Evolutionary conservation across 2,888 invertebrate genomes (phyloP).

Genomic region (Tipula lateralis): DNA sequence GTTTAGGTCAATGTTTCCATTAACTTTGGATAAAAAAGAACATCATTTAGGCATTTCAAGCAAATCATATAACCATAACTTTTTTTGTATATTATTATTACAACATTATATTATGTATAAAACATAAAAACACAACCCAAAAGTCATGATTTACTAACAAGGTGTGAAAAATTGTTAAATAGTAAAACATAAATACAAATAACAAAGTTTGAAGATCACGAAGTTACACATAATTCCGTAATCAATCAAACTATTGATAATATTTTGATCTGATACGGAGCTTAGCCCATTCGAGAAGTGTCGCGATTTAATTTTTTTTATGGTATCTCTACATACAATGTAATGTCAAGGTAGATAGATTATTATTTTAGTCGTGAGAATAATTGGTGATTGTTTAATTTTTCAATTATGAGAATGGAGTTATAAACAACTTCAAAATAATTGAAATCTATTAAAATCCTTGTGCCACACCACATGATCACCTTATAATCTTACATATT

Average conservation of each 20-base stretch:
- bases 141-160: constrained; percentile 4
- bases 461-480: not conserved
- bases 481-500: not conserved
- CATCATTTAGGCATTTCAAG: constrained; percentile 11
- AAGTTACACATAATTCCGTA: not conserved
- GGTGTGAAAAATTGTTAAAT: constrained; percentile 19
- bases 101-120: constrained; percentile 13
- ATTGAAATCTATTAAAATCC: constrained; percentile 13
- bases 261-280: not conserved
- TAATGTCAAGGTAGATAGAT: constrained; percentile 24
- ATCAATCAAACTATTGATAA: constrained; percentile 13
- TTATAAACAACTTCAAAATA: not conserved
- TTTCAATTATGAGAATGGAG: not conserved
- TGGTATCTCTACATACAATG: not conserved
- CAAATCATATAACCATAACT: constrained; percentile 15
- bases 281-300: constrained; percentile 1
- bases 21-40: not conserved
- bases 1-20: constrained; percentile 4
- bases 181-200: not conserved
- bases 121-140: constrained; percentile 3
- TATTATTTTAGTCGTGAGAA: not conserved
- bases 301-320: not conserved
- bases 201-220: constrained; percentile 13
- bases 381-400: not conserved
- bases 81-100: not conserved